Base-by-base conservation (phyloP, 2,888 invertebrate genomes). In the Gymnocheta viridis region DNA sequence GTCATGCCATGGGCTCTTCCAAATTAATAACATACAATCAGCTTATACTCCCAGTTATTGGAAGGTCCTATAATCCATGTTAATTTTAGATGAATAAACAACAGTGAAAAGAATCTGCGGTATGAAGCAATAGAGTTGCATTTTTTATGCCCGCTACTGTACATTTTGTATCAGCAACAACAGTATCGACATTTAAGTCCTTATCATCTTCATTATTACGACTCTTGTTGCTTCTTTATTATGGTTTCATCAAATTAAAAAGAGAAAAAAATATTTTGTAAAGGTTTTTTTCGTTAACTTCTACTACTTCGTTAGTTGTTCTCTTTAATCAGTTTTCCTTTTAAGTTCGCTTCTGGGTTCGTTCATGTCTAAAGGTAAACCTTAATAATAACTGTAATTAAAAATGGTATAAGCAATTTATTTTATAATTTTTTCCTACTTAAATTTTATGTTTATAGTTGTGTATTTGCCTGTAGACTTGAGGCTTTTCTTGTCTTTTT, bases 381-480 rank as follows among this genome's bases (percentile, higher is more conserved):
- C 66, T 58, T 60, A 66, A 54, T 44, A 82, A 77, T 77, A 72
- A 74, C 38, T 64, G 38, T 62, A 82, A 78, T 78, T 73, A 64
- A 73, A 82, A 73, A 41, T 54, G n/a, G 12, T 44, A 6, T 4
- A 64, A 54, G 24, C 49, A 62, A 44, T n/a, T 56, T 54, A 32
- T 51, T 19, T 19, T 14, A n/a, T 41, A 7, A 1, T 35, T 54
- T 27, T 29, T 67, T 62, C 24, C 12, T 49, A 32, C 22, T 22
- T 58, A 14, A 44, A 17, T 38, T 72, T 72, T 38, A 12, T 32
- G 14, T 38, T 27, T 14, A 41, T 17, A n/a, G 6, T n/a, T 56
- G 38, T 35, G 4, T 35, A 47, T n/a, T 41, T 29, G 38, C 5
- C 14, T n/a, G n/a, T 29, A 17, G 2, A 17, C 29, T 44, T 35